Conservation (phyloP, 2,113 vertebrate genomes). For the Apteryx owenii region DNA sequence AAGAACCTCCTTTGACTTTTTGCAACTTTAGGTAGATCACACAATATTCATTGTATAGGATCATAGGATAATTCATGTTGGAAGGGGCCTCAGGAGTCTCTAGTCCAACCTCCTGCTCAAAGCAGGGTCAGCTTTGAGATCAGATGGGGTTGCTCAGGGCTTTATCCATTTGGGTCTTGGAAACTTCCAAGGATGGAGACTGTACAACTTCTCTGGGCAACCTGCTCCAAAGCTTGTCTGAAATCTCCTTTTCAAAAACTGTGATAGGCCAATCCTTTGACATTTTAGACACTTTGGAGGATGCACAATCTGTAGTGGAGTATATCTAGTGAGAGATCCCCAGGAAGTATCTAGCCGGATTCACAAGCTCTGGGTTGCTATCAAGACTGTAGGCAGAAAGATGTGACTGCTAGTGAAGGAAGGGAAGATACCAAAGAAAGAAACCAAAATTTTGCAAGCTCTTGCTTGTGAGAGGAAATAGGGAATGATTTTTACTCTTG, state of each 20-base stretch:
- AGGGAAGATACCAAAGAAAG: neutral
- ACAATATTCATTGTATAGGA: neutral
- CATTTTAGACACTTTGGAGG: neutral
- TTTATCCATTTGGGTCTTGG: neutral
- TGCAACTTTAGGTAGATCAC: neutral
- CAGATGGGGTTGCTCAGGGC: neutral
- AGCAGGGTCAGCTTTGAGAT: neutral
- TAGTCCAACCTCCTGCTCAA: rapidly evolving
- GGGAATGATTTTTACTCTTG: neutral
- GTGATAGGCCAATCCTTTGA: neutral
- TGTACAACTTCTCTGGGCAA: neutral
- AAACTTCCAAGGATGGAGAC: neutral
- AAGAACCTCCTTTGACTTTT: neutral
- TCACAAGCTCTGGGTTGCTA: neutral
- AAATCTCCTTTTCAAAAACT: neutral
- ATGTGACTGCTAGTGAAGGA: neutral
- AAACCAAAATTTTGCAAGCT: neutral
- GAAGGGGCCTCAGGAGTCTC: neutral
- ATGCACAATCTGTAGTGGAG: neutral
- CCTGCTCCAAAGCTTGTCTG: neutral
- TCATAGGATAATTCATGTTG: neutral
- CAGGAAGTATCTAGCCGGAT: neutral
- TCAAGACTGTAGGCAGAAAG: neutral
- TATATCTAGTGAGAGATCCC: neutral
- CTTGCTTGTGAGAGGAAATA: neutral